Conservation (phyloP, 2,113 vertebrate genomes). For the Sander vitreus region DNA sequence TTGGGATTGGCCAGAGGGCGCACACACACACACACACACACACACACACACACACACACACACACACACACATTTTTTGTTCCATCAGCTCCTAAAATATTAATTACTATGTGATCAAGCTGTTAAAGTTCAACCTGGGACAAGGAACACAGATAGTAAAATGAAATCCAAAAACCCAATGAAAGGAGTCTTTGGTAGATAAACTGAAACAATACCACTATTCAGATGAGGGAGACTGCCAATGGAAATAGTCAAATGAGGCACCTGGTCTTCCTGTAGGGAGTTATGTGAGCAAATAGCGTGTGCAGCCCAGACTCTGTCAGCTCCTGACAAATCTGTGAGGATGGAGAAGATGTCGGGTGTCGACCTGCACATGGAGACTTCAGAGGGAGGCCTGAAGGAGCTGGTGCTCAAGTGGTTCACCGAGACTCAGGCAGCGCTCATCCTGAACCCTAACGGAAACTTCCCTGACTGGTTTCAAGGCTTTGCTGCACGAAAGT, state of each 20-base stretch:
- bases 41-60: not conserved
- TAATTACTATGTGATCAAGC: not conserved
- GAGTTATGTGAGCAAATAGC: not conserved
- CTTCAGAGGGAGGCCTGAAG: slow-evolving; percentile 76
- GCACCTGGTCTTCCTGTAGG: slow-evolving; percentile 12
- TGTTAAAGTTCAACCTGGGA: slow-evolving; percentile 41
- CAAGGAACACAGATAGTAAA: slow-evolving; percentile 62
- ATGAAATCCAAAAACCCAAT: slow-evolving; percentile 10
- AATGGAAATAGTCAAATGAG: slow-evolving; percentile 86
- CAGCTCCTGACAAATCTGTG: not conserved
- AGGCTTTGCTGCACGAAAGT: slow-evolving; percentile 89
- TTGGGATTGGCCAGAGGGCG: too few species aligned
- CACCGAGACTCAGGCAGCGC: slow-evolving; percentile 85
- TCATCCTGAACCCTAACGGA: slow-evolving; percentile 76
- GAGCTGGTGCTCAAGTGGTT: slow-evolving; percentile 88
- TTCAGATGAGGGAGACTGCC: slow-evolving; percentile 39
- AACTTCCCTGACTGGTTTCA: slow-evolving; percentile 90
- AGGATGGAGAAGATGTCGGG: slow-evolving; percentile 72
- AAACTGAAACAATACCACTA: slow-evolving; percentile 72
- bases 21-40: too few species aligned
- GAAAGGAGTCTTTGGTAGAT: slow-evolving; percentile 28
- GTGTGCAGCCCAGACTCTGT: not conserved
- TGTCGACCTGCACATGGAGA: slow-evolving; percentile 10
- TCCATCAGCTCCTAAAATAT: not conserved
- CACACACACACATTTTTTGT: not conserved